Conservation (phyloP, 2,888 invertebrate genomes). For the Sminthurides aquaticus region DNA sequence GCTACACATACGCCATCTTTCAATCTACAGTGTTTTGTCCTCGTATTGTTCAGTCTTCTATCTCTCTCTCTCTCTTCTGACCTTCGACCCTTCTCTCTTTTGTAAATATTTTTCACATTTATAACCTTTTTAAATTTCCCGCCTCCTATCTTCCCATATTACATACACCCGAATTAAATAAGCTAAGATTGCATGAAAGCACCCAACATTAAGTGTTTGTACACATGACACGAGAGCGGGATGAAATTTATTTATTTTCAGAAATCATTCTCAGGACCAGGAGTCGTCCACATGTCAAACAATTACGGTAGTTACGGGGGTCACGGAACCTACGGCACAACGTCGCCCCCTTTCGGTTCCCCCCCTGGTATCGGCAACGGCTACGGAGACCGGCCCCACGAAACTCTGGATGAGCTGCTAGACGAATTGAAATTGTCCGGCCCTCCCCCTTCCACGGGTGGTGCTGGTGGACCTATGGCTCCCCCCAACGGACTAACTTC, state of each 20-base stretch:
- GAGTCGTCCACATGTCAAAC: not conserved
- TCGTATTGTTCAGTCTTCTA: too few relatives aligned
- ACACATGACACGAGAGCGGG: not conserved
- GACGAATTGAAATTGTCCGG: conserved; percentile 13
- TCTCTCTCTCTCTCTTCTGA: too few relatives aligned
- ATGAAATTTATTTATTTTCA: conserved; percentile 1
- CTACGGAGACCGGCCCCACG: conserved; percentile 11
- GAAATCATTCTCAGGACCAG: conserved; percentile 13
- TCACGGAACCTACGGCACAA: conserved; percentile 1
- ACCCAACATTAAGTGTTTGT: not conserved
- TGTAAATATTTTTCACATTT: too few relatives aligned
- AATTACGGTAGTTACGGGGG: not conserved
- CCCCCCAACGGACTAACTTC: conserved; percentile 64
- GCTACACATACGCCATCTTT: too few relatives aligned
- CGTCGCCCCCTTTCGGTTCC: conserved; percentile 6
- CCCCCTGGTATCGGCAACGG: conserved; percentile 6
- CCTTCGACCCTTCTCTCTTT: too few relatives aligned
- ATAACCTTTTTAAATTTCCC: too few relatives aligned
- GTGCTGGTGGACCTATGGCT: conserved; percentile 70
- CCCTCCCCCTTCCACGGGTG: conserved; percentile 34
- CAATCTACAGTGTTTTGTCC: too few relatives aligned
- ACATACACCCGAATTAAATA: too few relatives aligned
- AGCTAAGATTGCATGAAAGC: too few relatives aligned
- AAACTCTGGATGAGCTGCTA: conserved; percentile 20
- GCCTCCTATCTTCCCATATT: too few relatives aligned